phyloP scores from a whole-genome alignment of 1,140 invertebrate genomes.

The Zaprionus gabonicus region DNA sequence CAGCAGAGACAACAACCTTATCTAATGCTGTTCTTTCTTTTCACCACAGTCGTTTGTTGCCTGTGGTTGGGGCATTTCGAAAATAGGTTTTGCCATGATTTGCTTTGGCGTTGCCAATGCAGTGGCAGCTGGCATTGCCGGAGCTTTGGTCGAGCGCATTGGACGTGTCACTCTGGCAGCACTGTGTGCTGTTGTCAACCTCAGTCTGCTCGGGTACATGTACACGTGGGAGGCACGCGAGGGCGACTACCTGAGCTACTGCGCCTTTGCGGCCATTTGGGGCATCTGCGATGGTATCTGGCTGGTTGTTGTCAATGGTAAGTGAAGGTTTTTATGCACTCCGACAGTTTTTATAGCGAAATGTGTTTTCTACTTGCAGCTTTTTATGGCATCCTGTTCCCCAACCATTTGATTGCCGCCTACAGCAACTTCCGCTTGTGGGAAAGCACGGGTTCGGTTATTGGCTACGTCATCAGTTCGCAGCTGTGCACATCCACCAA shows the following conservation, averaged over 20 bases:
- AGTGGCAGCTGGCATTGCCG: slow-evolving; percentile 91
- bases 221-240: slow-evolving; percentile 91
- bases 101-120: slow-evolving; percentile 94
- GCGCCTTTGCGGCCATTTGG: slow-evolving; percentile 94
- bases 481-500: slow-evolving; percentile 92
- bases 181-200: slow-evolving; percentile 91
- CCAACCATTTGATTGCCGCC: slow-evolving; percentile 94
- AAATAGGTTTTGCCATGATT: slow-evolving; percentile 96
- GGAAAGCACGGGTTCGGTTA: slow-evolving; percentile 95
- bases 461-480: slow-evolving; percentile 92
- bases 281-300: slow-evolving; percentile 96
- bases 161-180: slow-evolving; percentile 89
- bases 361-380: slow-evolving; percentile 85
- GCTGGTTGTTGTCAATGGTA: slow-evolving; percentile 97
- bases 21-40: neutral
- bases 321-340: slow-evolving; percentile 54
- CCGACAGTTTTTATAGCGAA: slow-evolving; percentile 22
- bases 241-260: slow-evolving; percentile 90
- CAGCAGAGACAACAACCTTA: slow-evolving; percentile 4
- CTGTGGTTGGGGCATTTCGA: slow-evolving; percentile 94
- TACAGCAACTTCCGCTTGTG: slow-evolving; percentile 97
- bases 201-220: slow-evolving; percentile 88
- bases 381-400: slow-evolving; percentile 94
- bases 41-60: slow-evolving; percentile 91
- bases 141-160: slow-evolving; percentile 91